Evolutionary conservation across 2,113 vertebrate genomes (phyloP).

Genomic region (Dasyurus viverrinus): DNA sequence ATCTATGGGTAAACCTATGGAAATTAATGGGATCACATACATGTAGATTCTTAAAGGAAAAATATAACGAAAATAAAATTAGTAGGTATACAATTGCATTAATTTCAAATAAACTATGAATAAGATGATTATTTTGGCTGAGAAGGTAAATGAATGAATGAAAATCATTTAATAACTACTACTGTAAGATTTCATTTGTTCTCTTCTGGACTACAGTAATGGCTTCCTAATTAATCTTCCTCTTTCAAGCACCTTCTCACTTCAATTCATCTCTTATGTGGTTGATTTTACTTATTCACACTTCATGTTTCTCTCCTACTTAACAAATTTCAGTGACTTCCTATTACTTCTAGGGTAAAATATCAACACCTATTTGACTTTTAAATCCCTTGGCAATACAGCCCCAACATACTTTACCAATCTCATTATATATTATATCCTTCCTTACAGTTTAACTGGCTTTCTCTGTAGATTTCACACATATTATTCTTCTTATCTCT

Average conservation of each 20-base stretch:
- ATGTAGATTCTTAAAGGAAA: background rate
- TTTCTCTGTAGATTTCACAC: background rate
- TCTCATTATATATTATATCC: background rate
- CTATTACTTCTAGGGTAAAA: background rate
- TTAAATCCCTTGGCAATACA: background rate
- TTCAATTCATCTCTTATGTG: background rate
- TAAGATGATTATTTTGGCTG: constrained; percentile 57
- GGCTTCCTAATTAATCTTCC: background rate
- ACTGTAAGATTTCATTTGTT: background rate
- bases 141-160: constrained; percentile 29
- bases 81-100: constrained; percentile 44
- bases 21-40: constrained; percentile 2
- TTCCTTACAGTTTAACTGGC: background rate
- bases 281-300: background rate
- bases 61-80: constrained; percentile 40
- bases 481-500: background rate
- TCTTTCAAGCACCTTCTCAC: background rate
- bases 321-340: background rate
- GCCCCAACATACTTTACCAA: background rate
- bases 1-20: background rate
- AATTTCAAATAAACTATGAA: constrained; percentile 35
- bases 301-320: background rate
- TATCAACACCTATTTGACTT: background rate
- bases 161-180: background rate
- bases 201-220: background rate